Percentiles rank a stretch among this genome's conserved stretches.
These are phyloP conservation scores for Protophormia terraenovae DNA, from an alignment of 2,888 invertebrate genomes.

Conservation along the genomic window DNA sequence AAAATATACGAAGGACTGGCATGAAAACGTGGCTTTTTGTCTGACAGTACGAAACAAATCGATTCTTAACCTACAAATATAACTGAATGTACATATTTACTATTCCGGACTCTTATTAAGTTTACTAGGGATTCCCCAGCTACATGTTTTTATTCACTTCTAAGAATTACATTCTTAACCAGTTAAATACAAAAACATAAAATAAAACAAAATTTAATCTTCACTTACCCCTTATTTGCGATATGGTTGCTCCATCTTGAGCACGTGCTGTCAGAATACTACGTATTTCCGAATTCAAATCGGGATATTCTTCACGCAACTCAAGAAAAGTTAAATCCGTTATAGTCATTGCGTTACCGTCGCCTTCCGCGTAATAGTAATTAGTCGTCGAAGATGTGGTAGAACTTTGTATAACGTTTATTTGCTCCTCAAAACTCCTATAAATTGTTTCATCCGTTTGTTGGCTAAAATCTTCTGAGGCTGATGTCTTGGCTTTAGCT, in stretches of 20 bases:
- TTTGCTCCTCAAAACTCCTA: constrained; percentile 8
- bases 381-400: not conserved
- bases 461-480: not conserved
- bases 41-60: no score
- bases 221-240: constrained; percentile 77
- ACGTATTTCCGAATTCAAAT: constrained; percentile 77
- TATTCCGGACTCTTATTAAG: no score
- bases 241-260: constrained; percentile 79
- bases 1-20: no score
- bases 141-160: no score
- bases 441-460: constrained; percentile 9
- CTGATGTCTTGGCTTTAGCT: constrained; percentile 32
- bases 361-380: not conserved
- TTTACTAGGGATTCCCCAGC: no score
- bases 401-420: constrained; percentile 20
- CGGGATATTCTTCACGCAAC: constrained; percentile 76
- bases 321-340: constrained; percentile 71
- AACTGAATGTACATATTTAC: no score
- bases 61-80: no score
- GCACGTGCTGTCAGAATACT: constrained; percentile 78
- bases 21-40: no score
- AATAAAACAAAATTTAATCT: no score
- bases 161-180: no score
- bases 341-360: constrained; percentile 75
- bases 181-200: no score